Evolutionary conservation across 2,797 vertebrate genomes (phyloP).

Genomic region (Pempheris klunzingeri): DNA sequence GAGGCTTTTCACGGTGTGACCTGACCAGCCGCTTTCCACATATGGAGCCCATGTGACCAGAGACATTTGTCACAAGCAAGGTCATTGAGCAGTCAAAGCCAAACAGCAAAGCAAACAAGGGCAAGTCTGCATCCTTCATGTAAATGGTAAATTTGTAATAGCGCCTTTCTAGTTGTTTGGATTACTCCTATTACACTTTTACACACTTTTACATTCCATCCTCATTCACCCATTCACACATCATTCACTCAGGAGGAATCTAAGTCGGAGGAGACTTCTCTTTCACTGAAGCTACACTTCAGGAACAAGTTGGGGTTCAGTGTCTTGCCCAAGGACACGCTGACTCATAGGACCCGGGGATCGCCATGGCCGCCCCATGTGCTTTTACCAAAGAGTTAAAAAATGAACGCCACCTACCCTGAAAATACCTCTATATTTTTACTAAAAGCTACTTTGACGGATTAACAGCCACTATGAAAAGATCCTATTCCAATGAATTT

Average conservation of each 20-base stretch:
- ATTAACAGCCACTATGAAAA: constrained; percentile 31
- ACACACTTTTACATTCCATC: too few species aligned
- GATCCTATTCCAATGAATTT: not conserved
- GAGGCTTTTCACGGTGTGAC: constrained; percentile 24
- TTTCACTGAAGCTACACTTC: too few species aligned
- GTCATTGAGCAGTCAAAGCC: constrained; percentile 34
- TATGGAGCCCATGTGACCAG: constrained; percentile 22
- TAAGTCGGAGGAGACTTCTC: too few species aligned
- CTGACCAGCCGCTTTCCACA: constrained; percentile 27
- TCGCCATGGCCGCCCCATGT: too few species aligned
- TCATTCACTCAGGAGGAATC: too few species aligned
- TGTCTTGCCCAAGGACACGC: too few species aligned
- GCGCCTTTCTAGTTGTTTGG: too few species aligned
- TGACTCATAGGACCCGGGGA: too few species aligned
- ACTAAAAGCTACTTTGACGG: constrained; percentile 31
- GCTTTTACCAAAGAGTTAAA: not conserved
- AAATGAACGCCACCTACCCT: constrained; percentile 11
- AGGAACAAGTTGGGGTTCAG: too few species aligned
- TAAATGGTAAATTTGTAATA: too few species aligned
- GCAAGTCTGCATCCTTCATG: constrained; percentile 19
- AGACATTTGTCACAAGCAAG: constrained; percentile 55
- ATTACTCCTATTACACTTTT: too few species aligned
- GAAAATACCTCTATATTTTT: constrained; percentile 2
- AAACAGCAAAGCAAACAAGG: constrained; percentile 20
- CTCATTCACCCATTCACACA: too few species aligned